These are phyloP conservation scores for Fistularia tabacaria DNA, from an alignment of 2,797 vertebrate species.

Conservation along the genomic window DNA sequence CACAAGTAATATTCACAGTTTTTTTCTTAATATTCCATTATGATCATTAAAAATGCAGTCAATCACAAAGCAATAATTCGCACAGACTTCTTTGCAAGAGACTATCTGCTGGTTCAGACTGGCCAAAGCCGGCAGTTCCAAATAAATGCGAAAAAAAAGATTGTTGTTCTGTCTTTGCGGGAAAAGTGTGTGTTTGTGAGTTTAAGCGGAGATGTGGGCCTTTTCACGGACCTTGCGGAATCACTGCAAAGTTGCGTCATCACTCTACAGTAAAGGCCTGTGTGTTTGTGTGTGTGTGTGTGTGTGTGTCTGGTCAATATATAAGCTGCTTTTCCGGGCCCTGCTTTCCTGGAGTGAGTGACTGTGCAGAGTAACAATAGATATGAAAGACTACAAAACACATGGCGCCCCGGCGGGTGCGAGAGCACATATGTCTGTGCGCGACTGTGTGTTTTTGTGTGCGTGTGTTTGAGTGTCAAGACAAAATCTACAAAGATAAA, in stretches of 20 bases:
- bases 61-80: no score
- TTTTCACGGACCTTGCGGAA: not conserved
- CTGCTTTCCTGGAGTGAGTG: conserved; percentile 13
- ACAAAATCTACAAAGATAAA: no score
- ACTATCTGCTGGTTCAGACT: no score
- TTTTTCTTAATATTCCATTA: no score
- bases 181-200: conserved; percentile 9
- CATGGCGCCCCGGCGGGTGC: conserved; percentile 11
- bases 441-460: not conserved
- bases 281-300: conserved; percentile 8
- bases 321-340: conserved; percentile 53
- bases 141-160: not conserved
- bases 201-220: not conserved
- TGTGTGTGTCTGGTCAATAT: conserved; percentile 44
- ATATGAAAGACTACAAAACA: conserved; percentile 39
- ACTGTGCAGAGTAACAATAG: conserved; percentile 16
- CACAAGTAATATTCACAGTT: no score
- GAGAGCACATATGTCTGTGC: not conserved
- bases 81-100: no score
- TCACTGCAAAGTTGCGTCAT: conserved; percentile 36
- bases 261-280: conserved; percentile 4
- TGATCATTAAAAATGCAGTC: no score
- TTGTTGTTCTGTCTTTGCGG: conserved; percentile 1
- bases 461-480: not conserved
- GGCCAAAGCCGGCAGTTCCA: no score